A percentile compares a stretch with the other conserved stretches of the same genome.
These are phyloP conservation scores for Cottus gobio DNA, from an alignment of 2,113 vertebrate species.

Conservation along the genomic window DNA sequence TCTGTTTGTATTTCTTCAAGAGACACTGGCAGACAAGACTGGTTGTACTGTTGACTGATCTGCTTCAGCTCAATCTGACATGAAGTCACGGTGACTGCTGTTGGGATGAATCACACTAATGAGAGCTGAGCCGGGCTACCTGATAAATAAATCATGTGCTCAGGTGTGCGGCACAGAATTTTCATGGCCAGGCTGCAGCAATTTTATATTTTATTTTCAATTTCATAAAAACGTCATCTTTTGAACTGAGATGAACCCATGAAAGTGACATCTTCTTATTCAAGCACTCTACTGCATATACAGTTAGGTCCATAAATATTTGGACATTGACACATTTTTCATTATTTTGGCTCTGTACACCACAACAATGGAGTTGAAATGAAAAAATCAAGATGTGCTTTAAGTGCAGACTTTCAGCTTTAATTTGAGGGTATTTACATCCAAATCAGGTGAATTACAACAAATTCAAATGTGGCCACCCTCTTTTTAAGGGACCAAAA, in stretches of 20 bases:
- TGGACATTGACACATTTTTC: no score
- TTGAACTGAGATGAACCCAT: constrained; percentile 1
- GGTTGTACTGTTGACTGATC: constrained; percentile 4
- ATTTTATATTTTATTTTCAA: not conserved
- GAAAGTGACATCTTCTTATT: constrained; percentile 10
- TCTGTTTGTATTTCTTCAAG: not conserved
- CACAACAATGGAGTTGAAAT: no score
- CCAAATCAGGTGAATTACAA: no score
- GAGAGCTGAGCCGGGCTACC: constrained; percentile 23
- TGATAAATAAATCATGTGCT: constrained; percentile 48
- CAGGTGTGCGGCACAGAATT: constrained; percentile 24
- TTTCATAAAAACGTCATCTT: constrained; percentile 11
- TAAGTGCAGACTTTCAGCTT: no score
- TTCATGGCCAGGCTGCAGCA: not conserved
- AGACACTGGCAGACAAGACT: not conserved
- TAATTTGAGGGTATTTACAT: no score
- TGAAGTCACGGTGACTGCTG: constrained; percentile 13
- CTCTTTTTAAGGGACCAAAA: no score
- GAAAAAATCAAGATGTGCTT: no score
- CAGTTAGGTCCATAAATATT: no score
- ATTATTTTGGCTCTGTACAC: no score
- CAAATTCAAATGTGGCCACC: no score
- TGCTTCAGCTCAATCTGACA: constrained; percentile 26
- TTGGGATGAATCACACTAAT: constrained; percentile 31
- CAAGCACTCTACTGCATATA: not conserved